These are phyloP conservation scores for Rhinichthys klamathensis DNA, from an alignment of 2,113 vertebrate genomes.

Conservation along the genomic window DNA sequence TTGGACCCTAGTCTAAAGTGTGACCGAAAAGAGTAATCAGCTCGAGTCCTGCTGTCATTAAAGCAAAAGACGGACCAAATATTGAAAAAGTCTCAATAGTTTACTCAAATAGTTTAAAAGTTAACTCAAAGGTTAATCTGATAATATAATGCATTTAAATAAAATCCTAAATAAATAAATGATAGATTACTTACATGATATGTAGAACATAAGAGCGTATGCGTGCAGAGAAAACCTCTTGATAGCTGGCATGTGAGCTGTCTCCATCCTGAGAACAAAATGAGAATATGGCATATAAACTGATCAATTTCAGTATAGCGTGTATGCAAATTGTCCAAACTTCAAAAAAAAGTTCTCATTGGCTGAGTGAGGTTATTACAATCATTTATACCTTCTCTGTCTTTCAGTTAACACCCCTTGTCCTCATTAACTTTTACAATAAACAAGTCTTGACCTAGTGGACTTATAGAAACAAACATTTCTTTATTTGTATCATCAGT, in stretches of 20 bases:
- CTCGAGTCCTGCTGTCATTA: neutral
- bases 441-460: slow-evolving; percentile 14
- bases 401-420: slow-evolving; percentile 2
- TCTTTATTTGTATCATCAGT: neutral
- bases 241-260: neutral
- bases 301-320: neutral
- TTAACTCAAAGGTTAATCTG: neutral
- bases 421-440: neutral
- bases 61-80: neutral
- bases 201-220: neutral
- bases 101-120: neutral
- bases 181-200: neutral
- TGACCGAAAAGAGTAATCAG: too few relatives aligned
- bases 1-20: too few relatives aligned
- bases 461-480: neutral
- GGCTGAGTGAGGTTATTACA: neutral
- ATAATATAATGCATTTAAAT: neutral
- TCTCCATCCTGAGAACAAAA: slow-evolving; percentile 10
- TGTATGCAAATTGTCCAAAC: neutral
- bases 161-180: neutral
- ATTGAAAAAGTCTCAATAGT: neutral
- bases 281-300: neutral
- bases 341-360: neutral
- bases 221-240: neutral
- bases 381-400: neutral